Evolutionary conservation across 2,797 vertebrate genomes (phyloP), one percentile per base, ranked within the genome.

Genomic region (Loriculus beryllinus): DNA sequence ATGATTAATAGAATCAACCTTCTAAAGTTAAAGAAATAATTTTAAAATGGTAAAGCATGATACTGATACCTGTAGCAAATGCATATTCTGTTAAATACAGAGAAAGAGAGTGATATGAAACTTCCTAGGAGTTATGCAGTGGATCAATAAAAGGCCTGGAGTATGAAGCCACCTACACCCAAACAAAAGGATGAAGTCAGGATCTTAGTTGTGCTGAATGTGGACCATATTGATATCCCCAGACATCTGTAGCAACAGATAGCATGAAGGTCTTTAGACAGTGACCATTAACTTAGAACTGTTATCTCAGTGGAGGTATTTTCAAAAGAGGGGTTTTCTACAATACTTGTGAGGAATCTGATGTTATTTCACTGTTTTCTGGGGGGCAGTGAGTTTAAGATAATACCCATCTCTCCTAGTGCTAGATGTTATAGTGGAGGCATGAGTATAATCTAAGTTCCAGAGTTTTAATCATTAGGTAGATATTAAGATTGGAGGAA

Each of bases 1-100:
- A 76, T 92, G 91, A 92, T 88, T 91, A 92, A 95, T 92, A 86
- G 59, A 88, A 87, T 72, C 86, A 89, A 78, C 57, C 82, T 91
- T 88, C 47, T 75, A 28, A 94, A 93, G 22, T 14, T 47, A 82
- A 91, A 92, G 47, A 59, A 86, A 69, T 71, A 90, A 54, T 92
- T 90, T 80, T 12, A 77, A 82, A 62, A 60, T 67, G n/a, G 5
- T 54, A 51, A 54, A 54, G 35, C 35, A 52, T 31, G 42, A 31
- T 67, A 62, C 47, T 28, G 39, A 26, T 74, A 62, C 47, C 65
- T 35, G 19, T 40, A 56, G 11, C 0, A 13, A 89, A 85, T 83
- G 16, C 14, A 31, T 86, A 76, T 91, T 77, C 37, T 82, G 14
- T 72, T 83, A 39, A 63, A 18, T 29, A 33, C 15, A 40, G 52